Conservation (phyloP, 2,888 invertebrate genomes). For the Cephus sareptanus region DNA sequence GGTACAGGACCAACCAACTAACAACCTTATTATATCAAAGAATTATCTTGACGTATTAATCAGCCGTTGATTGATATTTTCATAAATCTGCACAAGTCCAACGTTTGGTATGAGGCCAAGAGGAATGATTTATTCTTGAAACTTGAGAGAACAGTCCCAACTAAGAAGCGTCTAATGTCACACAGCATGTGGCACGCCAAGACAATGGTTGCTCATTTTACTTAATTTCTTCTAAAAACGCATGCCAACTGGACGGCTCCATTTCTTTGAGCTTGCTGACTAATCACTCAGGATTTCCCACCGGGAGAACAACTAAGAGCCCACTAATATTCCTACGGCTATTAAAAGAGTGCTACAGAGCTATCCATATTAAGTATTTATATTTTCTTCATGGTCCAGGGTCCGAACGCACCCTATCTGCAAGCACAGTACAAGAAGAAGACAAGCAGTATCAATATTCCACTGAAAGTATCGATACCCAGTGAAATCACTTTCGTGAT, state of each 20-base stretch:
- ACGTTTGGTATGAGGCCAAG: neutral
- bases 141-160: neutral
- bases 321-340: neutral
- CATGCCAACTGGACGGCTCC: neutral
- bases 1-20: neutral
- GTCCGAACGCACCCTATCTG: neutral
- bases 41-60: neutral
- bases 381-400: neutral
- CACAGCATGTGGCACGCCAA: neutral
- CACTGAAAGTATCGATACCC: slow-evolving; percentile 26
- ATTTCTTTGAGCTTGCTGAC: neutral
- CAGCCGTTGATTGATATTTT: neutral
- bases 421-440: neutral
- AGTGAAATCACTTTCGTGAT: neutral
- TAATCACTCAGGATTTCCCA: neutral
- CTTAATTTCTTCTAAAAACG: neutral
- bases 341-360: neutral
- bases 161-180: neutral
- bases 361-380: neutral
- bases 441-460: neutral
- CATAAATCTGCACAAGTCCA: neutral
- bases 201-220: neutral
- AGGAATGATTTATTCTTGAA: neutral
- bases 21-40: neutral
- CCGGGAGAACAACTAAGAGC: neutral